Evolutionary conservation across 2,113 vertebrate genomes (phyloP).

Genomic region (Peromyscus californicus): DNA sequence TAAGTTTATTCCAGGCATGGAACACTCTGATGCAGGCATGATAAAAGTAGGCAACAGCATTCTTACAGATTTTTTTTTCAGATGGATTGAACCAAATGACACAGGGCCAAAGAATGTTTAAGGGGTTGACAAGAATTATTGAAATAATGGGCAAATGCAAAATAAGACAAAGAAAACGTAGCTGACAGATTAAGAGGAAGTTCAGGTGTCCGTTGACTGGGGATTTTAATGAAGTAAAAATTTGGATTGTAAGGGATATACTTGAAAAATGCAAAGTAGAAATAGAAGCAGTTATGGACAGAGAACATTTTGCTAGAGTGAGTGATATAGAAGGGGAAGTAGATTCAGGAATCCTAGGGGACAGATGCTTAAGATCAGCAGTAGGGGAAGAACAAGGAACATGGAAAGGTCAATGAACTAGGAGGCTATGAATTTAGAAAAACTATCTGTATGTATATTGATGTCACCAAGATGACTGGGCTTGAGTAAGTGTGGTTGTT

Average conservation of each 20-base stretch:
- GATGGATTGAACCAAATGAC: constrained; percentile 25
- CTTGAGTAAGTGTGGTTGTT: neutral
- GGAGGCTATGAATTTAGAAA: constrained; percentile 19
- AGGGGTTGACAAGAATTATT: constrained; percentile 24
- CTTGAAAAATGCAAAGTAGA: constrained; percentile 11
- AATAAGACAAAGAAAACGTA: constrained; percentile 18
- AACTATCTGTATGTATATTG: neutral
- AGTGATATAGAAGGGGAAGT: neutral
- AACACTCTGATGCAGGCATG: neutral
- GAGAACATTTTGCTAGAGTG: neutral
- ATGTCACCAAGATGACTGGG: neutral
- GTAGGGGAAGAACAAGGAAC: neutral
- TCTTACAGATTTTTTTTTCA: neutral
- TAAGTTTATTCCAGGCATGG: constrained; percentile 29
- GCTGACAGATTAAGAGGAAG: neutral
- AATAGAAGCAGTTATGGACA: constrained; percentile 29
- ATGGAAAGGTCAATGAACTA: neutral
- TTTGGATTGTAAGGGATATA: neutral
- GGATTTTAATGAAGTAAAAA: constrained; percentile 18
- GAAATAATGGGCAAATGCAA: neutral
- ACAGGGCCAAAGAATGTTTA: constrained; percentile 16
- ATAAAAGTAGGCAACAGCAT: neutral
- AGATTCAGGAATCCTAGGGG: neutral
- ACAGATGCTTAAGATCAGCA: neutral
- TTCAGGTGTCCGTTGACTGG: neutral